phyloP scores from a whole-genome alignment of 2,113 vertebrate genomes.

The Brachypteracias leptosomus region DNA sequence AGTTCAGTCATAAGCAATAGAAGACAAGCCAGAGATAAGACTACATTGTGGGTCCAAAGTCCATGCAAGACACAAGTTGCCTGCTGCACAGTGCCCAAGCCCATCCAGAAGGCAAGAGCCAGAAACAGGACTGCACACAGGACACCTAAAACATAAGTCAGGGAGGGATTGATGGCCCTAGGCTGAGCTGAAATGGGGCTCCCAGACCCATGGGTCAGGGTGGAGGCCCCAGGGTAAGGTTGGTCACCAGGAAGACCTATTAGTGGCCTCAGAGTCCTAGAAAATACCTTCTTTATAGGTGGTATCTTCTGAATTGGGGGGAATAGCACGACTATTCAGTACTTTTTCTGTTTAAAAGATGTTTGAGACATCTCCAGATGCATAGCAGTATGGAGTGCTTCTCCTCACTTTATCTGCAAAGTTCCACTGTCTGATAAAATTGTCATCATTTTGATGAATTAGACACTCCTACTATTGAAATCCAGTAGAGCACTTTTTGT shows the following conservation, averaged over 20 bases:
- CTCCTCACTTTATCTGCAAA: background rate
- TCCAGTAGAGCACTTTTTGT: background rate
- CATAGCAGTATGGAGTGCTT: background rate
- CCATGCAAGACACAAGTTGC: background rate
- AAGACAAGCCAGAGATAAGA: background rate
- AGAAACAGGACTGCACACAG: background rate
- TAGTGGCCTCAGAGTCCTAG: background rate
- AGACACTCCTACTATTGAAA: background rate
- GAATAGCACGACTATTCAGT: background rate
- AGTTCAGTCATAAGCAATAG: background rate
- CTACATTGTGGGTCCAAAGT: background rate
- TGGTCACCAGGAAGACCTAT: background rate
- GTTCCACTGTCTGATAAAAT: background rate
- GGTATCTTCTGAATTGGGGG: background rate
- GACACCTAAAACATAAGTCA: background rate
- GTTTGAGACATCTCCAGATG: background rate
- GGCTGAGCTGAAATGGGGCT: background rate
- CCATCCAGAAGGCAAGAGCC: background rate
- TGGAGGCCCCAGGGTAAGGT: fast-evolving
- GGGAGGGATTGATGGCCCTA: background rate
- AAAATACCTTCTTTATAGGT: background rate
- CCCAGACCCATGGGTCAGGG: background rate
- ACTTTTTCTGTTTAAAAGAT: background rate
- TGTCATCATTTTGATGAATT: background rate
- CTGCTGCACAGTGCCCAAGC: background rate